Conservation (phyloP, 64 coral and sea anemone species). For the Stichodactyla mertensii region DNA sequence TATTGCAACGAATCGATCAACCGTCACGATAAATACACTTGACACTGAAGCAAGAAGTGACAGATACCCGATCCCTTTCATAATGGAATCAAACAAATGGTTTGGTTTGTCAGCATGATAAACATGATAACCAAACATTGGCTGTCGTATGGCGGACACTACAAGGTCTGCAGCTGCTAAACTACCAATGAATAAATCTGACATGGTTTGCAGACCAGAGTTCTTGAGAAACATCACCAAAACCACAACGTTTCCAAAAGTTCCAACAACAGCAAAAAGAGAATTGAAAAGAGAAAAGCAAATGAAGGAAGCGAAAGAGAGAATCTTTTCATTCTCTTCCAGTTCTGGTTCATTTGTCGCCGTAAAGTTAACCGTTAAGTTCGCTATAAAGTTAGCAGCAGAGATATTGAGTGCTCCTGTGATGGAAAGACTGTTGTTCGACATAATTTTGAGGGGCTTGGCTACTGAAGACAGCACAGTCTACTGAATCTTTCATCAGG, state of each 20-base stretch:
- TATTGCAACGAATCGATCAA: slow-evolving; percentile 43
- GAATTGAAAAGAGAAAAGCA: background rate
- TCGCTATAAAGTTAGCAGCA: too few species aligned
- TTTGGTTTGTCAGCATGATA: background rate
- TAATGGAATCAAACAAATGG: background rate
- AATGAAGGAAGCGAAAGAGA: background rate
- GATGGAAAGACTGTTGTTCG: too few species aligned
- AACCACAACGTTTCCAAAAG: slow-evolving; percentile 27
- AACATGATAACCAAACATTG: background rate
- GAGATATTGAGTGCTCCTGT: too few species aligned
- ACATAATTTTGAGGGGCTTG: too few species aligned
- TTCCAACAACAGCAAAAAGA: slow-evolving; percentile 9
- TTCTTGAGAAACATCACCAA: slow-evolving; percentile 10
- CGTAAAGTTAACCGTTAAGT: too few species aligned
- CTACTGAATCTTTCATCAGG: too few species aligned
- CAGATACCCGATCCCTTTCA: slow-evolving; percentile 18
- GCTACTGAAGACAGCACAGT: too few species aligned
- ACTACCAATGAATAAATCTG: slow-evolving; percentile 37
- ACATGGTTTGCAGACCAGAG: background rate
- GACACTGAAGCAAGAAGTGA: slow-evolving; percentile 36
- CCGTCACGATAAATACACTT: slow-evolving; percentile 38
- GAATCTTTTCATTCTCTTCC: background rate
- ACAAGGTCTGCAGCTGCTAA: slow-evolving; percentile 29
- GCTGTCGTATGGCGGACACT: slow-evolving; percentile 15
- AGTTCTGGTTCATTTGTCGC: too few species aligned